Evolutionary conservation across 2,797 vertebrate genomes (phyloP), one percentile per base, ranked within the genome.

Genomic region (Dromococcyx pavoninus): DNA sequence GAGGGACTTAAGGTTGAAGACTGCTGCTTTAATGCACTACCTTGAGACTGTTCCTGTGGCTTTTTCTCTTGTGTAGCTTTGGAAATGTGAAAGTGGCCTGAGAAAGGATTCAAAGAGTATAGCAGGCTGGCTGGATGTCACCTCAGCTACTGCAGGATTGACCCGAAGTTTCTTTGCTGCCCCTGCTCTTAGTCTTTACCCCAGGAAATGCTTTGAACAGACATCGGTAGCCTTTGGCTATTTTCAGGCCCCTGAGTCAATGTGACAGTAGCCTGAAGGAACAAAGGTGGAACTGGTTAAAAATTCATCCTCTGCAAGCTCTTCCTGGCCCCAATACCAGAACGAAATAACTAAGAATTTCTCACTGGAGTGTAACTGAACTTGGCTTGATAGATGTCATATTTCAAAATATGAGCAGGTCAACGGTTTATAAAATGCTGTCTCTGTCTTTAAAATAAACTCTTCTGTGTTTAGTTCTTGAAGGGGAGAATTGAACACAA

Each of bases 371-470:
- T 51, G 46, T 67, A 57, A 61, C 50, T 69, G 74, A 51, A 51
- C 37, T 78, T 69, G 21, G 6, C 74, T 92, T 85, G 78, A 75
- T 37, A 73, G 51, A 78, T 57, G 57, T 46, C 61, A 5, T 39
- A 37, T 89, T 88, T 78, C 58, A 86, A 79, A 62, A 77, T 48
- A 48, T 48, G 46, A 48, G 21, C 25, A 16, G 30, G 84, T 92
- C 79, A 77, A 27, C 2, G 0, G 17, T 54, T 93, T 91, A 89
- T 61, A 46, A 95, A 91, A 78, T 37, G 51, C 30, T n/a, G 5
- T 77, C 28, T 89, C 48, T 93, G 85, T 23, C 58, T 83, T 85
- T 60, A 89, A 85, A 89, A 91, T 80, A 95, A 94, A 70, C 19
- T 69, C 44, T 35, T 71, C 79, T 87, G 28, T 79, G 70, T 93